Base-by-base conservation (phyloP, 2,888 invertebrate species). In the Scrobipalpa costella region DNA sequence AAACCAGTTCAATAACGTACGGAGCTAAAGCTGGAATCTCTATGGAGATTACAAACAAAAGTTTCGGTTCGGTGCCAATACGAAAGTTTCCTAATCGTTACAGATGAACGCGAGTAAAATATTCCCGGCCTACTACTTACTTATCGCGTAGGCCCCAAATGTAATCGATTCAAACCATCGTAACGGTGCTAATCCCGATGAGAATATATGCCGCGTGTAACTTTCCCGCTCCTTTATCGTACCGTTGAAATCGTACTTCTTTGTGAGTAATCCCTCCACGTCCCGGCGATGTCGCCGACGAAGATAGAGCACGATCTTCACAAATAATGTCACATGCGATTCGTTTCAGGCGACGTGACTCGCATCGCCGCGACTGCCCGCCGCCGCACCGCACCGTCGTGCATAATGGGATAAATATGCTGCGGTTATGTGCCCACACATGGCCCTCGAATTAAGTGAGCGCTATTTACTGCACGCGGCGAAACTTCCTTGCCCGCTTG, bases 241-340 rank as follows among this genome's bases (percentile, higher is more conserved):
- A 81, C 86, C 88, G 89, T 87, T 85, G 90, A 86, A 89, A 90
- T 90, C 89, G 89, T 86, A 90, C 90, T 90, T 89, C 89, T 90
- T 90, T 90, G 89, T 86, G 89, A 86, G 90, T 90, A 90, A 91
- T 90, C 90, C 90, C 89, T 87, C 87, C 90, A 89, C 90, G 90
- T 90, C 86, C 84, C 85, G 73, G 81, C 84, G 80, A 88, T 86
- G 90, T 88, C 88, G 86, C 86, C 88, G 91, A 90, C 90, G 90
- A 90, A 90, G 91, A 90, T 90, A 91, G 90, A 91, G 90, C 91
- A 90, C 91, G 90, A 91, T 91, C 90, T 90, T 91, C 90, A 90
- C 90, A 91, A 91, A 91, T 91, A 91, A 91, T 91, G 91, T 91
- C 91, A 90, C 91, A 91, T 90, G 90, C 90, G 91, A 91, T 91